Evolutionary conservation across 2,797 vertebrate genomes (phyloP).

Genomic region (Pogoniulus pusillus): DNA sequence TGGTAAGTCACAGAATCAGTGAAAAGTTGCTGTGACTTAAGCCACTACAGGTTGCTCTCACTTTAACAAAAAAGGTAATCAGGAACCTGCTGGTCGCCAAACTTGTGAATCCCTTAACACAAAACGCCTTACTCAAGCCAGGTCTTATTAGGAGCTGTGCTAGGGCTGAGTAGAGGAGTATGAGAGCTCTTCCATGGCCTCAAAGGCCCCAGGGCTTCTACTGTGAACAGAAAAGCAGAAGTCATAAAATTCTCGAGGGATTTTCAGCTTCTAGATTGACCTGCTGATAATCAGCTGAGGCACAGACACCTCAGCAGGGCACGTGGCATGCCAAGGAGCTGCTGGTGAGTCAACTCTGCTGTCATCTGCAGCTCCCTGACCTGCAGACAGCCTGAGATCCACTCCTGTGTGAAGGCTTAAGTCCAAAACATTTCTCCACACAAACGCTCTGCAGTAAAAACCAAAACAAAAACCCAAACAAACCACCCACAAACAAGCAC

Average conservation of each 20-base stretch:
- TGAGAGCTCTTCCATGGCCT: background rate
- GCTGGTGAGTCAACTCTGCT: background rate
- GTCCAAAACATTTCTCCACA: background rate
- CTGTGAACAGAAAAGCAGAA: background rate
- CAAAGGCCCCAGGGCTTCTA: background rate
- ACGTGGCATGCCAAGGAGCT: background rate
- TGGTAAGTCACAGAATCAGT: background rate
- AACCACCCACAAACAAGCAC: background rate
- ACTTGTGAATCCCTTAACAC: background rate
- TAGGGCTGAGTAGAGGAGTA: background rate
- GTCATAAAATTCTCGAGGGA: background rate
- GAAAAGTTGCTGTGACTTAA: background rate
- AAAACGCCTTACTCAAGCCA: accelerated
- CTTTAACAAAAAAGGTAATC: background rate
- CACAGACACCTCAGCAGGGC: accelerated
- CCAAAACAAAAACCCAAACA: background rate
- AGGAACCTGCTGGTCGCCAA: background rate
- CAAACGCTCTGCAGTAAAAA: background rate
- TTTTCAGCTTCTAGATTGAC: background rate
- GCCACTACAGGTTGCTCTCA: background rate
- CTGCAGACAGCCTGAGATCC: background rate
- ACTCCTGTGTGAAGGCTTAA: background rate
- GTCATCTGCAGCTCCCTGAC: background rate
- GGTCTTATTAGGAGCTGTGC: accelerated
- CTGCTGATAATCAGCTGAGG: background rate